Evolutionary conservation across 2,113 vertebrate genomes (phyloP).

Genomic region (Pollimyrus isidori): DNA sequence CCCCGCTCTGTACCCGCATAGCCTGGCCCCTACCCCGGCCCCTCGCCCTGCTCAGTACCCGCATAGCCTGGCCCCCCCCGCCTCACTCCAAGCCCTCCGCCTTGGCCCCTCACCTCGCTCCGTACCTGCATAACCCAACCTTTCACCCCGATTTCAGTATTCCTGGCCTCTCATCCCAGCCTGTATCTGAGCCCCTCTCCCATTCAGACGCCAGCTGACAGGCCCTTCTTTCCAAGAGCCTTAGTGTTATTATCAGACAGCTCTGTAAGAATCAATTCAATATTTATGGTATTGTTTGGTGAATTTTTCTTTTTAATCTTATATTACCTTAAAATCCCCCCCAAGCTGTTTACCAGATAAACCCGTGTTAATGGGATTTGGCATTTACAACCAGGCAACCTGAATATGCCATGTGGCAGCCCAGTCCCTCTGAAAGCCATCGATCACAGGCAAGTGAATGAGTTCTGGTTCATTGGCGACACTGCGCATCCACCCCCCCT

Average conservation of each 20-base stretch:
- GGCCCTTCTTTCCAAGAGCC: neutral
- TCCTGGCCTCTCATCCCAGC: neutral
- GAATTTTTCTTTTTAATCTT: neutral
- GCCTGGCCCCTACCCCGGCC: neutral
- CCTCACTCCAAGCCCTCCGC: no score
- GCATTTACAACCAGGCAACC: neutral
- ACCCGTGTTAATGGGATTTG: neutral
- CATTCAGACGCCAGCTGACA: neutral
- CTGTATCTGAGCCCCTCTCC: neutral
- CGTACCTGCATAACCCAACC: neutral
- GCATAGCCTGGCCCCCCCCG: neutral
- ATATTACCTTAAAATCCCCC: neutral
- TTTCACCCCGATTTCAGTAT: no score
- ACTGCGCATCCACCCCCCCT: neutral
- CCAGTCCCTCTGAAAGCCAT: neutral
- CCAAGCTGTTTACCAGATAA: neutral
- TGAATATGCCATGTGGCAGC: neutral
- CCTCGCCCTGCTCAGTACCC: neutral
- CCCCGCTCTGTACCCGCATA: neutral
- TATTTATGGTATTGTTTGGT: neutral
- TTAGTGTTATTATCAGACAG: neutral
- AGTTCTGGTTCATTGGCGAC: neutral
- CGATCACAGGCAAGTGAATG: neutral
- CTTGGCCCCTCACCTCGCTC: neutral
- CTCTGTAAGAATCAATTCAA: neutral